These are phyloP conservation scores for Mythimna albipuncta DNA, from an alignment of 2,888 invertebrate species.

Conservation along the genomic window DNA sequence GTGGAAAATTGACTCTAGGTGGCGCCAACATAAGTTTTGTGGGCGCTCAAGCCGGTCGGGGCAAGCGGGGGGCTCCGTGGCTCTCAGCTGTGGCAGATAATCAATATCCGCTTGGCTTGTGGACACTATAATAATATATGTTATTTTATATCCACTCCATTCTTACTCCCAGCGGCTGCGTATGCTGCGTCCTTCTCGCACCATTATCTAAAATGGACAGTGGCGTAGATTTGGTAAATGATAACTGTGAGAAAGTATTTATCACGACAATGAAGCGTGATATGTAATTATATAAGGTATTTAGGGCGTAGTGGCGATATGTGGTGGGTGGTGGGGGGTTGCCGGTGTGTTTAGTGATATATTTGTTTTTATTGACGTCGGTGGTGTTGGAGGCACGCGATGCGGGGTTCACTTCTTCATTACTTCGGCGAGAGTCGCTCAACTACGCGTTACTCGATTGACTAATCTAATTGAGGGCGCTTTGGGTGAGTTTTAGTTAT, in stretches of 20 bases:
- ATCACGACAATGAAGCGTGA: constrained; percentile 90
- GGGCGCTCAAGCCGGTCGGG: constrained; percentile 64
- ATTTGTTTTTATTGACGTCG: constrained; percentile 86
- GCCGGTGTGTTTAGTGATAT: constrained; percentile 78
- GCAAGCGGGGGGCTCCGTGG: constrained; percentile 84
- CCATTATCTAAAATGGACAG: constrained; percentile 91
- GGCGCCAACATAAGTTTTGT: constrained; percentile 75
- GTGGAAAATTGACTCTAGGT: constrained; percentile 73
- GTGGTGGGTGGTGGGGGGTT: constrained; percentile 69
- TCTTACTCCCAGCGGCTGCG: constrained; percentile 68
- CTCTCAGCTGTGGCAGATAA: constrained; percentile 91
- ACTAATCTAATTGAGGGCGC: constrained; percentile 76
- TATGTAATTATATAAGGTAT: constrained; percentile 90
- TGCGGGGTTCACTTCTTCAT: constrained; percentile 78
- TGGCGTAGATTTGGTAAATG: constrained; percentile 91
- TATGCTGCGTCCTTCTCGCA: constrained; percentile 80
- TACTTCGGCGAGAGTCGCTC: constrained; percentile 68
- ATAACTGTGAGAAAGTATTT: constrained; percentile 91
- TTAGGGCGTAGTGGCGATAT: constrained; percentile 83
- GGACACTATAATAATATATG: constrained; percentile 91
- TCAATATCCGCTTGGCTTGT: constrained; percentile 91
- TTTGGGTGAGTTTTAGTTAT: constrained; percentile 64
- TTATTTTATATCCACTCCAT: constrained; percentile 85
- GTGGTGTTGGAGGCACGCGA: constrained; percentile 79
- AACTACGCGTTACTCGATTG: constrained; percentile 76